phyloP scores from a whole-genome alignment of 1,140 invertebrate species.

The Meteorus sp. region DNA sequence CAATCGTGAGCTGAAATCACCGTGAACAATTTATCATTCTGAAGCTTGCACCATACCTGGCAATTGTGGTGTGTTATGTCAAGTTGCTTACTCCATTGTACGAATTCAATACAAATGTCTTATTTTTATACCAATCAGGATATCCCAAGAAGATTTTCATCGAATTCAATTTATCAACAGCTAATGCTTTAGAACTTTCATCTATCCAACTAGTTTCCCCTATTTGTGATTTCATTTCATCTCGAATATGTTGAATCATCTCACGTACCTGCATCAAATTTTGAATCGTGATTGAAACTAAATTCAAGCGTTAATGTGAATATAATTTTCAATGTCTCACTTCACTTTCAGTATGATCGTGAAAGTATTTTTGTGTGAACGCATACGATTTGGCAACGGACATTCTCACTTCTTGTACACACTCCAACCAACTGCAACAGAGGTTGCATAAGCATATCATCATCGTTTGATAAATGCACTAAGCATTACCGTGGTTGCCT shows the following conservation, averaged over 20 bases:
- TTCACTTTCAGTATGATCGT: conserved; percentile 1
- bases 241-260: conserved; percentile 13
- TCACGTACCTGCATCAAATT: conserved; percentile 24
- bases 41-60: too few relatives aligned
- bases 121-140: conserved; percentile 45
- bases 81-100: conserved; percentile 24
- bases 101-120: conserved; percentile 13
- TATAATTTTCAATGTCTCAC: conserved; percentile 13
- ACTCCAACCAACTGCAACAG: conserved; percentile 26
- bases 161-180: conserved; percentile 62
- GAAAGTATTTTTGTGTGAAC: conserved; percentile 26
- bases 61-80: neutral
- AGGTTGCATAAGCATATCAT: neutral
- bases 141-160: conserved; percentile 70
- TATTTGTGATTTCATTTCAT: conserved; percentile 19
- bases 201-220: conserved; percentile 64
- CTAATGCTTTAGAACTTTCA: conserved; percentile 58
- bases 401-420: conserved; percentile 22
- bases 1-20: conserved; percentile 27
- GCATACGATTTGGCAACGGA: conserved; percentile 17
- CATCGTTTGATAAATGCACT: neutral
- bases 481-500: conserved; percentile 12
- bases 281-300: too few relatives aligned
- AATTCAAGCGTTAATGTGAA: conserved; percentile 28
- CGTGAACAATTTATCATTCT: too few relatives aligned